Percentiles rank a stretch among this genome's conserved stretches.
phyloP scores from a whole-genome alignment of 2,113 vertebrate species.

The Orientallactaga bullata region DNA sequence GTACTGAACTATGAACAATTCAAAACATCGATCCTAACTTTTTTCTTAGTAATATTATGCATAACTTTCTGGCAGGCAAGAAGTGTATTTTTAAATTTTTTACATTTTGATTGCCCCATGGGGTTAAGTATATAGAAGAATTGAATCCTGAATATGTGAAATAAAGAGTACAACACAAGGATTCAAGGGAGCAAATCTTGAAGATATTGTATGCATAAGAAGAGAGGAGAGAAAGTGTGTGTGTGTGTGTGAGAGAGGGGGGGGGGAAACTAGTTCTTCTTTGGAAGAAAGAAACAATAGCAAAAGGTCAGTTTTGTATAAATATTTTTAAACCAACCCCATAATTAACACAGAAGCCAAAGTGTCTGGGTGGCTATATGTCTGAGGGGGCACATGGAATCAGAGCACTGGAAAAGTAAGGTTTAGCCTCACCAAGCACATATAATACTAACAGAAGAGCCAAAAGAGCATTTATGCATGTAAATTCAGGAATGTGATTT shows the following conservation, averaged over 20 bases:
- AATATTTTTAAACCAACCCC: conserved; percentile 37
- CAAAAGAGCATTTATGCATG: not conserved
- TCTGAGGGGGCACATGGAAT: not conserved
- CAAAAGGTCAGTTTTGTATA: conserved; percentile 31
- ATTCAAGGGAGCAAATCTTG: conserved; percentile 3
- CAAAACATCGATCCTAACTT: not conserved
- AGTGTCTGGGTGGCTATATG: not conserved
- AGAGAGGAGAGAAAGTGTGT: not conserved
- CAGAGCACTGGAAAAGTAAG: not conserved
- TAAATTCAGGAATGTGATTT: conserved; percentile 20
- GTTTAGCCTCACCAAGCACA: not conserved
- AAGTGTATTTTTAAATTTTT: not conserved
- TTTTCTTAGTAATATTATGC: not conserved
- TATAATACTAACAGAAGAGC: not conserved
- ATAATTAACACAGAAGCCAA: not conserved
- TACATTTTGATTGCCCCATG: not conserved
- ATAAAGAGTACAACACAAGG: not conserved
- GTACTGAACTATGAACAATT: not conserved
- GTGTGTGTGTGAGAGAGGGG: not conserved
- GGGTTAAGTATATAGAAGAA: not conserved
- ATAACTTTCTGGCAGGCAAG: not conserved
- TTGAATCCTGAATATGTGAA: not conserved
- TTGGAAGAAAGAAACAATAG: not conserved
- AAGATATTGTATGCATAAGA: not conserved
- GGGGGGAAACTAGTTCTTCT: not conserved